Evolutionary conservation across 2,797 vertebrate species (phyloP).

Genomic region (Morus bassanus): DNA sequence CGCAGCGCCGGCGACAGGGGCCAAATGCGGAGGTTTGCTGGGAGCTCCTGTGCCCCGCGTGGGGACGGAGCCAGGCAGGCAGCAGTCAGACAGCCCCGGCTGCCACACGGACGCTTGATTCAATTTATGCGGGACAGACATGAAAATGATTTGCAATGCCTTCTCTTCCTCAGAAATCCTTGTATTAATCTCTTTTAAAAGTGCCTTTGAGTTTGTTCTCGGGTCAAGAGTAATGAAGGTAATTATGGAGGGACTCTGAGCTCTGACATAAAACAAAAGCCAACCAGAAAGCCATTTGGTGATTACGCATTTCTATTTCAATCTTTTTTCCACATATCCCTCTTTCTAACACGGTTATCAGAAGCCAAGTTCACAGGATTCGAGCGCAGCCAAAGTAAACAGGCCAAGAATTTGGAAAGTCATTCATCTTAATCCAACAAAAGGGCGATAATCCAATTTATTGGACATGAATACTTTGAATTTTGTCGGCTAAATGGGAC

Average conservation of each 20-base stretch:
- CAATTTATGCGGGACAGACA: neutral
- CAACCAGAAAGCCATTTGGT: constrained; percentile 13
- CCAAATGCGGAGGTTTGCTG: neutral
- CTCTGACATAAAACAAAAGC: constrained; percentile 15
- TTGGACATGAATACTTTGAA: constrained; percentile 44
- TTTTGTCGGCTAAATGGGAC: constrained; percentile 46
- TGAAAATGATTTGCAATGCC: neutral
- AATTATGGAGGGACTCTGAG: constrained; percentile 16
- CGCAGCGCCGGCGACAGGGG: neutral
- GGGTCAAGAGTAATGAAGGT: constrained; percentile 39
- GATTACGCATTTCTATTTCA: constrained; percentile 37
- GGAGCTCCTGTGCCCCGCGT: neutral
- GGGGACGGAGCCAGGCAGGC: neutral
- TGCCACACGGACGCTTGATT: neutral
- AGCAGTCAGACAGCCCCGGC: neutral
- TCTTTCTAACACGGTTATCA: constrained; percentile 35
- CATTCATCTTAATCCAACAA: constrained; percentile 69
- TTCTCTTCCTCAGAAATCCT: constrained; percentile 9
- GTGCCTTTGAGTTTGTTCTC: constrained; percentile 29
- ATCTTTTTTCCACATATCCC: constrained; percentile 28
- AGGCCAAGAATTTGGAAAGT: constrained; percentile 57
- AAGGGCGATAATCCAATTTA: constrained; percentile 68
- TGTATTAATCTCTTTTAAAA: constrained; percentile 6
- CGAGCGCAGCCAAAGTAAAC: constrained; percentile 58
- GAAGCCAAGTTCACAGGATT: constrained; percentile 49